Conservation (phyloP, 2,888 invertebrate genomes). For the Tanytarsus gracilentus region DNA sequence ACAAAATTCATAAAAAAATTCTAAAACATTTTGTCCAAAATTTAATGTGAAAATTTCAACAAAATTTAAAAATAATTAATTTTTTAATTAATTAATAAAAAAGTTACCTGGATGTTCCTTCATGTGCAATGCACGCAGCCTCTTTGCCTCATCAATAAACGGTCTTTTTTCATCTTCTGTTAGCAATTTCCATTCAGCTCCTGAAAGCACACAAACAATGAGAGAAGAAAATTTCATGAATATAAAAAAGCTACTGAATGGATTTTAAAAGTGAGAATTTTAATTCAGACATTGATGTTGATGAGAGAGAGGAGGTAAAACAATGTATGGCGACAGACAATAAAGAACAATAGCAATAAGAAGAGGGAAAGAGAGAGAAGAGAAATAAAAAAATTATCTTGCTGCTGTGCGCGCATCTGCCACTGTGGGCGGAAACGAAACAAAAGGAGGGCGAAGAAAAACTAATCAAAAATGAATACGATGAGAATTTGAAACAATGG, state of each 20-base stretch:
- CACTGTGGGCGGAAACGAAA: conserved; percentile 19
- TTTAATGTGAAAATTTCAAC: background rate
- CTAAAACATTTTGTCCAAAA: too few relatives aligned
- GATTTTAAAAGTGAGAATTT: too few relatives aligned
- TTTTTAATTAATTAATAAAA: conserved; percentile 44
- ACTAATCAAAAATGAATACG: conserved; percentile 19
- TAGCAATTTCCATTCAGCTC: conserved; percentile 93
- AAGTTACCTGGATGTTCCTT: conserved; percentile 92
- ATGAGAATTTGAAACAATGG: conserved; percentile 27
- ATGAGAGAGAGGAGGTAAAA: background rate
- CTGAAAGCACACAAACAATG: conserved; percentile 40
- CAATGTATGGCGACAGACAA: background rate
- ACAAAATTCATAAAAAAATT: too few relatives aligned
- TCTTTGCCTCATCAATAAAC: conserved; percentile 95
- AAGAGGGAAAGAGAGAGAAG: background rate
- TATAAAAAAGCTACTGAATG: too few relatives aligned
- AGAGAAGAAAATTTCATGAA: conserved; percentile 5
- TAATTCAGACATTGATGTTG: background rate
- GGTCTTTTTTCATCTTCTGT: conserved; percentile 92
- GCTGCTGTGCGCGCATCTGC: conserved; percentile 3
- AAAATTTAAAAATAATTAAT: background rate
- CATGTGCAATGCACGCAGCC: conserved; percentile 84
- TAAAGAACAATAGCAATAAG: background rate
- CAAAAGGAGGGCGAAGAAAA: conserved; percentile 1
- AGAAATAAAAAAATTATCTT: background rate